Base-by-base conservation (phyloP, 2,113 vertebrate species). In the Saguinus midas region DNA sequence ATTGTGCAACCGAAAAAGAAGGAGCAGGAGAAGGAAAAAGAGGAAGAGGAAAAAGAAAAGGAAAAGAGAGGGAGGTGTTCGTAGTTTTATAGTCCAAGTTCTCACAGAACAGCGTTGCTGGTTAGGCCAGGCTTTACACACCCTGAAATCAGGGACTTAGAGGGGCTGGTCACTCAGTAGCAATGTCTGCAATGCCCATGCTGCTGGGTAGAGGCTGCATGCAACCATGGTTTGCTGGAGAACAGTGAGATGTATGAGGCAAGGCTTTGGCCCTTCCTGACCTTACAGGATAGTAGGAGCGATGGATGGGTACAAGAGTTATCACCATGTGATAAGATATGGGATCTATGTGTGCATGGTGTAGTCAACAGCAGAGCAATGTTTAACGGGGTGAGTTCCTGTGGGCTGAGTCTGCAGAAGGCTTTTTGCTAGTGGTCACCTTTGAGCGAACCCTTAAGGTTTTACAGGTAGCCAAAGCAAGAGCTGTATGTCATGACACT, bases 271-370 rank as follows among this genome's bases (percentile, higher is more conserved):
- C 43, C 35, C 21, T 48, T 32, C 27, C 1, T 12, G 76, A 45
- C 75, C 58, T 68, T 14, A 11, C 29, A 17, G 37, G 9, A 1
- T 6, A 3, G 5, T 25, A 3, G 1, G n/a, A 8, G 17, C 72
- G 18, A 32, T 0, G 29, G 14, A 14, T 7, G 9, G 84, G 43
- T 12, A 1, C 4, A 2, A 32, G 37, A 17, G 21, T 5, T 16
- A 13, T 29, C 6, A 2, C 20, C 48, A 3, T 0, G 18, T 2
- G 13, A 11, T 9, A 14, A n/a, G 29, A 45, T 0, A 1, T 35
- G 50, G 8, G 35, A n/a, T 9, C 8, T 1, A 3, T 6, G 27
- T 13, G 52, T 27, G 21, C 27, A 1, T 32, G 23, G 14, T 1
- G 0, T 0, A 3, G 16, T 11, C 6, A 4, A 1, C 3, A 20